phyloP scores from a whole-genome alignment of 2,888 invertebrate genomes.

The Doris montereyensis region DNA sequence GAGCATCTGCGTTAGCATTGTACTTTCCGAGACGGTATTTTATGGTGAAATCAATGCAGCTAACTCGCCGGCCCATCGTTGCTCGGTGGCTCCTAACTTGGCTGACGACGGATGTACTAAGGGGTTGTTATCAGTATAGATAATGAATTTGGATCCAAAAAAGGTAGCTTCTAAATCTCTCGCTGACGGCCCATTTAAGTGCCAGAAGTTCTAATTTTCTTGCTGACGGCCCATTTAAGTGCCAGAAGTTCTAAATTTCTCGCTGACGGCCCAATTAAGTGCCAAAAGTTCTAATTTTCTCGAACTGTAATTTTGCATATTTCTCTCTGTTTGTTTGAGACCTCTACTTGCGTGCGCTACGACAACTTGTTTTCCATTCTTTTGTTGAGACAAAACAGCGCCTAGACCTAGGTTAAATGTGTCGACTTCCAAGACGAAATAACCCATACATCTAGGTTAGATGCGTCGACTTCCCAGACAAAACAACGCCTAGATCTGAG shows the following conservation, averaged over 20 bases:
- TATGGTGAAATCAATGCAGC: slow-evolving; percentile 37
- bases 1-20: slow-evolving; percentile 41
- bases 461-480: too few species aligned
- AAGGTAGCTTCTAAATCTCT: slow-evolving; percentile 43
- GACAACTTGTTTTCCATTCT: slow-evolving; percentile 31
- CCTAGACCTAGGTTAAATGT: too few species aligned
- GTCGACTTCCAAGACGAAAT: slow-evolving; percentile 40
- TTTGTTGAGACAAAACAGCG: neutral
- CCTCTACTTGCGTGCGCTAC: slow-evolving; percentile 43
- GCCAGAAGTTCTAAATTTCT: slow-evolving; percentile 46
- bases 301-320: slow-evolving; percentile 44
- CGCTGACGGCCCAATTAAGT: too few species aligned
- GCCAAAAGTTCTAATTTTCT: too few species aligned
- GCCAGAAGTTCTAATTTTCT: slow-evolving; percentile 46
- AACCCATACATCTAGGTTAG: too few species aligned
- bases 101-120: slow-evolving; percentile 31
- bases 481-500: too few species aligned
- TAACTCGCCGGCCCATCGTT: slow-evolving; percentile 42
- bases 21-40: slow-evolving; percentile 31
- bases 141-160: slow-evolving; percentile 33
- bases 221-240: slow-evolving; percentile 39
- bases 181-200: slow-evolving; percentile 41
- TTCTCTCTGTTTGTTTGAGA: slow-evolving; percentile 34
- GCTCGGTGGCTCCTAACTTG: slow-evolving; percentile 41
- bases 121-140: slow-evolving; percentile 43